A percentile compares a stretch with the other conserved stretches of the same genome.
Conservation (phyloP, 2,113 vertebrate species). For the Greenwoodochromis staneri region DNA sequence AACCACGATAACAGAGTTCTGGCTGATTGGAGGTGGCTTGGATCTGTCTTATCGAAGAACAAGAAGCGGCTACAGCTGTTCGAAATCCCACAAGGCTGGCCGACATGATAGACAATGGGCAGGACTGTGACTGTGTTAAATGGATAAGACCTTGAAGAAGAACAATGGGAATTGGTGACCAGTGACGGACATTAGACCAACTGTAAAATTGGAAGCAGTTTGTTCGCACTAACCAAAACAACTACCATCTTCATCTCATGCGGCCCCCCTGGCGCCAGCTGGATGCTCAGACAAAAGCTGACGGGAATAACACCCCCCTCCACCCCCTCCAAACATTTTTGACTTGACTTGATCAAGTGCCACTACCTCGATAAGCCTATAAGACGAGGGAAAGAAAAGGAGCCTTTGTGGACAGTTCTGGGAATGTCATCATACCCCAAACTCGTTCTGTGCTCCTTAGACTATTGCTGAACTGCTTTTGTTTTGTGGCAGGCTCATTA, state of each 20-base stretch:
- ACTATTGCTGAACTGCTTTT: neutral
- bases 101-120: too few relatives aligned
- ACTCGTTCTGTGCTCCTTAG: neutral
- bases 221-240: neutral
- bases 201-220: neutral
- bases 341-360: neutral
- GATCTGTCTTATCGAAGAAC: too few relatives aligned
- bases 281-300: neutral
- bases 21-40: too few relatives aligned
- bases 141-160: neutral
- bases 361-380: accelerated
- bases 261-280: accelerated
- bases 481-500: neutral
- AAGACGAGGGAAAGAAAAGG: neutral
- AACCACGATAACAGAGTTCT: neutral
- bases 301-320: neutral
- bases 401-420: neutral
- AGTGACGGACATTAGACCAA: neutral
- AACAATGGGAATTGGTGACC: neutral
- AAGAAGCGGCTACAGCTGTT: too few relatives aligned
- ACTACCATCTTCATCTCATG: neutral
- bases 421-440: neutral
- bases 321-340: neutral
- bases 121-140: neutral
- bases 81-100: too few relatives aligned